phyloP scores from a whole-genome alignment of 2,797 vertebrate species.

The Channa striata region DNA sequence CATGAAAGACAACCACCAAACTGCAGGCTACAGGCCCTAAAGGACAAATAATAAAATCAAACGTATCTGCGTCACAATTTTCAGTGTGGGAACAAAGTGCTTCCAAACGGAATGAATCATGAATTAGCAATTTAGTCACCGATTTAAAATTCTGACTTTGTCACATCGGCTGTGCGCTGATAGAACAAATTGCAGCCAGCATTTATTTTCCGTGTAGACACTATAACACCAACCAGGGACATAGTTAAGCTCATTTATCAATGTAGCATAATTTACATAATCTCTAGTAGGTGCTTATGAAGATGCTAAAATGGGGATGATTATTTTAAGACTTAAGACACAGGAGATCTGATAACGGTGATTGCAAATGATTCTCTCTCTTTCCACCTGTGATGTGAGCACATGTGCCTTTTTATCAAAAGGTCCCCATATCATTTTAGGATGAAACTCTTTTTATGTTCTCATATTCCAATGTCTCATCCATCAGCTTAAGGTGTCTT shows the following conservation, averaged over 20 bases:
- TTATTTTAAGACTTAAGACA: constrained; percentile 19
- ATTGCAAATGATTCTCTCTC: constrained; percentile 14
- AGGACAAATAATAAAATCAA: constrained; percentile 7
- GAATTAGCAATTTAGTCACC: background rate
- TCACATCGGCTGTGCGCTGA: background rate
- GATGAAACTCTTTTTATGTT: constrained; percentile 48
- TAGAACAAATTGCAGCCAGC: constrained; percentile 3
- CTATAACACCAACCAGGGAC: background rate
- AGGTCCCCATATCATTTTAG: constrained; percentile 29
- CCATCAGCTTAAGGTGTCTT: constrained; percentile 38
- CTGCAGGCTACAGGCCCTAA: background rate
- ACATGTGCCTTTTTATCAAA: constrained; percentile 43
- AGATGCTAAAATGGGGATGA: constrained; percentile 7
- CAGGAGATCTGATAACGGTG: constrained; percentile 8
- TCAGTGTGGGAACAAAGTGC: constrained; percentile 4
- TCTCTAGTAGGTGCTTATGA: background rate
- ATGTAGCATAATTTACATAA: background rate
- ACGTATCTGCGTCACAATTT: constrained; percentile 8
- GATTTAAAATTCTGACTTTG: constrained; percentile 11
- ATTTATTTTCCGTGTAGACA: background rate
- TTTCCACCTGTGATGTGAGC: constrained; percentile 24
- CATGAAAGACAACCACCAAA: no score
- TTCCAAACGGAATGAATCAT: constrained; percentile 8
- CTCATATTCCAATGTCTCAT: constrained; percentile 36
- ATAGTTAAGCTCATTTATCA: background rate